phyloP scores from a whole-genome alignment of 1,140 invertebrate genomes.

The Drosophila orena region DNA sequence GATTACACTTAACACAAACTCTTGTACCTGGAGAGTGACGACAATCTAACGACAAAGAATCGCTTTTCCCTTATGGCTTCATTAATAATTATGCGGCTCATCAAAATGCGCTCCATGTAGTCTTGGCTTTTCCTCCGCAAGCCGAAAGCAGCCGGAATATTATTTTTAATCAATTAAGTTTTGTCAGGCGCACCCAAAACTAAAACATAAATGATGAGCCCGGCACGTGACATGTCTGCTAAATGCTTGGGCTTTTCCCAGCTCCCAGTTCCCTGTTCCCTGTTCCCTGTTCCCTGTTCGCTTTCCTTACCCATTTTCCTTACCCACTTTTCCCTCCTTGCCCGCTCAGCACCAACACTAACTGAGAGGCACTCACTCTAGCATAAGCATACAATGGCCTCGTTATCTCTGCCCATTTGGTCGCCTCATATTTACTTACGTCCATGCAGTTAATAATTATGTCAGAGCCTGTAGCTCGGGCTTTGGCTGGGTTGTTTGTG shows the following conservation, averaged over 20 bases:
- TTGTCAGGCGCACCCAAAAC: slow-evolving; percentile 58
- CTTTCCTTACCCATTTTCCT: not conserved
- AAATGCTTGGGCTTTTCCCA: slow-evolving; percentile 48
- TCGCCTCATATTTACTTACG: slow-evolving; percentile 77
- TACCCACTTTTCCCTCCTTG: not conserved
- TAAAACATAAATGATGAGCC: slow-evolving; percentile 76
- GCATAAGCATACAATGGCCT: slow-evolving; percentile 59
- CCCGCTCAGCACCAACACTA: slow-evolving; percentile 1
- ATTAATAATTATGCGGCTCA: slow-evolving; percentile 57
- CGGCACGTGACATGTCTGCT: slow-evolving; percentile 70
- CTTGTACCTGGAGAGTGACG: not conserved
- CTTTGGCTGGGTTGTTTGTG: slow-evolving; percentile 15
- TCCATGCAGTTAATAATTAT: slow-evolving; percentile 80
- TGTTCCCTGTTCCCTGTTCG: not conserved
- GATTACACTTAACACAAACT: not conserved
- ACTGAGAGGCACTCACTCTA: slow-evolving; percentile 12
- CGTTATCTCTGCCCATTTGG: slow-evolving; percentile 75
- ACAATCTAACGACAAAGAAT: slow-evolving; percentile 4
- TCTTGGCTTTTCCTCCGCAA: slow-evolving; percentile 19
- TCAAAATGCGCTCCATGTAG: slow-evolving; percentile 48
- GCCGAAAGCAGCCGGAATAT: slow-evolving; percentile 44
- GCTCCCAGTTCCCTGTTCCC: not conserved
- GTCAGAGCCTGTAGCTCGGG: slow-evolving; percentile 56
- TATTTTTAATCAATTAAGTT: slow-evolving; percentile 81
- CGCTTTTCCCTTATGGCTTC: slow-evolving; percentile 16